Conservation (phyloP, 2,797 vertebrate genomes). For the Liparis tanakae region DNA sequence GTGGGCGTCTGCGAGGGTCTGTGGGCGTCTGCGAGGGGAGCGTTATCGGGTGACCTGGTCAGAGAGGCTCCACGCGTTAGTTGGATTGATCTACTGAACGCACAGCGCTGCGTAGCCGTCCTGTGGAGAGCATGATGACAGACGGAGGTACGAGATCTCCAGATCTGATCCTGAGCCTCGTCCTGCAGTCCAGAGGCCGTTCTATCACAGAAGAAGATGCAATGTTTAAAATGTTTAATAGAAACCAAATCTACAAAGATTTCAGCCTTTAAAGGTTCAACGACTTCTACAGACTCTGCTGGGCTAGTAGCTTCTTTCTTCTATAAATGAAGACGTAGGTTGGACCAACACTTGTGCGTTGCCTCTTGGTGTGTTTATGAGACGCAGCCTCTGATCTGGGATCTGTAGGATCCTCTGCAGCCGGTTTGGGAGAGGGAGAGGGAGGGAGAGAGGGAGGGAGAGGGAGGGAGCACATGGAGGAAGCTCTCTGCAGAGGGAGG, state of each 20-base stretch:
- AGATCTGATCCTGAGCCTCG: neutral
- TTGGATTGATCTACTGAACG: conserved; percentile 10
- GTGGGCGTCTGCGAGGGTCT: conserved; percentile 1
- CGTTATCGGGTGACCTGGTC: conserved; percentile 10
- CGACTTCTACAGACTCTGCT: neutral
- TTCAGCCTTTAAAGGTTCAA: neutral
- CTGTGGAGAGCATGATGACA: conserved; percentile 40
- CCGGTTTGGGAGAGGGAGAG: conserved; percentile 63
- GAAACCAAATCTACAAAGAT: neutral
- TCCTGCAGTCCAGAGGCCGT: neutral
- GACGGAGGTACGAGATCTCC: conserved; percentile 49
- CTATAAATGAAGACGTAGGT: neutral
- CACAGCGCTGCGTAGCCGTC: conserved; percentile 14
- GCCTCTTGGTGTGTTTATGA: conserved; percentile 22
- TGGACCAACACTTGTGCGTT: neutral
- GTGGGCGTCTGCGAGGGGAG: conserved; percentile 8
- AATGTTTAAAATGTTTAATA: neutral
- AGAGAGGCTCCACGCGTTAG: conserved; percentile 14
- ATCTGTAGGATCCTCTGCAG: conserved; percentile 43
- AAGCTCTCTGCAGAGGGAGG: conserved; percentile 41
- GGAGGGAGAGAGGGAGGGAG: conserved; percentile 64
- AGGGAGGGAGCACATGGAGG: conserved; percentile 46
- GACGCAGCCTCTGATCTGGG: conserved; percentile 35
- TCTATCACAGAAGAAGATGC: neutral
- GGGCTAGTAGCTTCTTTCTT: neutral